Conservation (phyloP, 2,113 vertebrate genomes). For the Piprites chloris region DNA sequence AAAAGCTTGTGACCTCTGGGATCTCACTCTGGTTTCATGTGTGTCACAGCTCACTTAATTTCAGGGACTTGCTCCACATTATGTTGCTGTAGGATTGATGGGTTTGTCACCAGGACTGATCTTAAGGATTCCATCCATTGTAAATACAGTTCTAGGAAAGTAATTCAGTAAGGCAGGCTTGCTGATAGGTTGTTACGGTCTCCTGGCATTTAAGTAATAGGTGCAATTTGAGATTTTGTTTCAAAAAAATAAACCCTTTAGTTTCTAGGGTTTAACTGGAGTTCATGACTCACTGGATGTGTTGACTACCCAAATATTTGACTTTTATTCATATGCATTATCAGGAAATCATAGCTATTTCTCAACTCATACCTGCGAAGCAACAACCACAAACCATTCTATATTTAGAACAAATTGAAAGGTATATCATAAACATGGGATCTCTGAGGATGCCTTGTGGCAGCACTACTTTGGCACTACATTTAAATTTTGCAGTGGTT, state of each 20-base stretch:
- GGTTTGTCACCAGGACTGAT: neutral
- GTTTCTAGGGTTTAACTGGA: neutral
- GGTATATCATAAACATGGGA: neutral
- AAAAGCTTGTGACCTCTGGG: neutral
- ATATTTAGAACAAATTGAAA: neutral
- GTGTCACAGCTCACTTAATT: neutral
- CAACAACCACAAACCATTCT: neutral
- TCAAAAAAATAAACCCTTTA: neutral
- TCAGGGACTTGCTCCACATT: neutral
- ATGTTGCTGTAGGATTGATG: neutral
- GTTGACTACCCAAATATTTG: neutral
- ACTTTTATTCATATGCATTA: neutral
- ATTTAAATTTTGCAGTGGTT: conserved; percentile 30
- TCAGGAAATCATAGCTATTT: neutral
- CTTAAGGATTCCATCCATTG: neutral
- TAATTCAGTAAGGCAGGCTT: neutral
- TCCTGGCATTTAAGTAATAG: neutral
- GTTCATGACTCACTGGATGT: neutral
- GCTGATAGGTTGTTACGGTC: neutral
- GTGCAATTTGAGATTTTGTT: neutral
- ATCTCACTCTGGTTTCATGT: neutral
- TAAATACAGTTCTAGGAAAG: neutral
- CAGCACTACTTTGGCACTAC: neutral
- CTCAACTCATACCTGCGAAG: neutral
- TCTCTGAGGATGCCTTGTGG: neutral